Percentiles rank a stretch among this genome's conserved stretches.
Conservation (phyloP, 2,888 invertebrate species). For the Exephanes ischioxanthus region DNA sequence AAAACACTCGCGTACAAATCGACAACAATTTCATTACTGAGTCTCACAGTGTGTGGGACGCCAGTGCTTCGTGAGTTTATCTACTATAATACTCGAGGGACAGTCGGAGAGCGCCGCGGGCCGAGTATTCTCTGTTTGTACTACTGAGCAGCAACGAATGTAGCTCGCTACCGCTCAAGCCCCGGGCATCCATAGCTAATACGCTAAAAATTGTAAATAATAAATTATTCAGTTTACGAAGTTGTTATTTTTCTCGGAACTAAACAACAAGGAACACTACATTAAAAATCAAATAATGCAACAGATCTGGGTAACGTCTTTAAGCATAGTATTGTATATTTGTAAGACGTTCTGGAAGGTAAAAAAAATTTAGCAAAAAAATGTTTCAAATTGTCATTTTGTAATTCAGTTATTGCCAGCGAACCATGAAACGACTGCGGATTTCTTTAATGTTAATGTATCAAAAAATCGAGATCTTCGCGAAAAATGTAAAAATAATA, state of each 20-base stretch:
- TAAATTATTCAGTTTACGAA: slow-evolving; percentile 1
- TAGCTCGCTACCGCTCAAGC: not conserved
- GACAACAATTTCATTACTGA: slow-evolving; percentile 23
- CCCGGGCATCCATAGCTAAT: not conserved
- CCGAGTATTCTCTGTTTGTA: not conserved
- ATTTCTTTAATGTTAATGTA: too few species aligned
- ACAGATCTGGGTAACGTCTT: not conserved
- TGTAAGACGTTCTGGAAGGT: too few species aligned
- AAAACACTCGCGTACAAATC: not conserved
- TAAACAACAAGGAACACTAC: not conserved
- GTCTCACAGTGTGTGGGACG: slow-evolving; percentile 8
- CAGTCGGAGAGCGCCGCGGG: slow-evolving; percentile 1
- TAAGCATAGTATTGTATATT: not conserved
- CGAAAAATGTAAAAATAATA: not conserved
- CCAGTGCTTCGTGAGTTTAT: slow-evolving; percentile 11
- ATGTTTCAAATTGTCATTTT: too few species aligned
- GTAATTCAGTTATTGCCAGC: too few species aligned
- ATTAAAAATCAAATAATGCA: not conserved
- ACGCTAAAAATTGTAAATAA: not conserved
- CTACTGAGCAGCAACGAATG: not conserved
- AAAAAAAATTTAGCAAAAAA: too few species aligned
- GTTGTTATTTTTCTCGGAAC: not conserved
- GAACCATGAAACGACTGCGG: too few species aligned
- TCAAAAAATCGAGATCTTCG: too few species aligned
- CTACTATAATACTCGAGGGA: slow-evolving; percentile 15